These are phyloP conservation scores for Drosophila monieri DNA, from an alignment of 2,888 invertebrate species.

Conservation along the genomic window DNA sequence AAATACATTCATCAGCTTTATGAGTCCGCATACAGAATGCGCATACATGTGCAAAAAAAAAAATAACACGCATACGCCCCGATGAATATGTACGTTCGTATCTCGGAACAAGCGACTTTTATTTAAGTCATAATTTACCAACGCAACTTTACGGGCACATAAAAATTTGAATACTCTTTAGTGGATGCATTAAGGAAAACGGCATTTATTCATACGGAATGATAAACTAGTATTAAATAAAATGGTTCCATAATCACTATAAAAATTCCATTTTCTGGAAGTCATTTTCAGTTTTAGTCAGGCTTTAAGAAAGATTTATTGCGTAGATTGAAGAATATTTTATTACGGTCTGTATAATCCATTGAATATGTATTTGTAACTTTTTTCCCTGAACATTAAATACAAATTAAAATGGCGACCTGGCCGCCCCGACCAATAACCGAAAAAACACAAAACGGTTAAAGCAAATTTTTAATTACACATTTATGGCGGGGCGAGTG, in stretches of 20 bases:
- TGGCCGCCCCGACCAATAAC: slow-evolving; percentile 15
- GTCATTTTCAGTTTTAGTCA: background rate
- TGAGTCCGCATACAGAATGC: slow-evolving; percentile 13
- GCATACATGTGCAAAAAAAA: slow-evolving; percentile 7
- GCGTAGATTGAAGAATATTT: background rate
- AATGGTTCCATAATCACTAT: background rate
- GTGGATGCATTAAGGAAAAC: slow-evolving; percentile 5
- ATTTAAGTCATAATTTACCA: slow-evolving; percentile 72
- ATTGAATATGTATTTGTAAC: background rate
- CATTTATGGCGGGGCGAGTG: slow-evolving; percentile 55
- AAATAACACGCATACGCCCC: slow-evolving; percentile 7
- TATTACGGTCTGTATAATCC: background rate
- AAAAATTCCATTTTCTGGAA: background rate
- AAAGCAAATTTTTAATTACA: slow-evolving; percentile 69
- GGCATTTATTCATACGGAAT: background rate
- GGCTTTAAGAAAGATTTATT: background rate
- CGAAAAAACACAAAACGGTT: slow-evolving; percentile 2
- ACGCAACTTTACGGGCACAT: slow-evolving; percentile 27
- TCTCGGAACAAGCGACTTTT: slow-evolving; percentile 59
- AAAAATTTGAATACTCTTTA: slow-evolving; percentile 36
- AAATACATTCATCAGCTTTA: slow-evolving; percentile 15
- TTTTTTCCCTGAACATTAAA: slow-evolving; percentile 23
- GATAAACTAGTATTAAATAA: background rate
- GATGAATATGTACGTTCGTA: slow-evolving; percentile 8
- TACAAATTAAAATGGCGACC: slow-evolving; percentile 58